Evolutionary conservation across 2,888 invertebrate species (phyloP).

Genomic region (Dinocampus coccinellae): DNA sequence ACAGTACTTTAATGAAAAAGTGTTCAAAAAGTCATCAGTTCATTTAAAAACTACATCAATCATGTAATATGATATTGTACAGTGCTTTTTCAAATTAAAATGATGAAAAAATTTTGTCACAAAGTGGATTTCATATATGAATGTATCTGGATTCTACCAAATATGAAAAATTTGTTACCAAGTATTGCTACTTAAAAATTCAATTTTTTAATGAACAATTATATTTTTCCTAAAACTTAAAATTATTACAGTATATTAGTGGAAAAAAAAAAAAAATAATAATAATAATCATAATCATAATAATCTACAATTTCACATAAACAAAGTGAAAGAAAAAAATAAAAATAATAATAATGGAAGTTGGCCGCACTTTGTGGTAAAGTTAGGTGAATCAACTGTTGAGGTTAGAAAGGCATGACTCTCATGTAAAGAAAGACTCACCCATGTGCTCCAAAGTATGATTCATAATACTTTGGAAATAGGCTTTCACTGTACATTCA

Average conservation of each 20-base stretch:
- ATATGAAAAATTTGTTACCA: no score
- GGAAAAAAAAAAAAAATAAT: no score
- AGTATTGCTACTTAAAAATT: no score
- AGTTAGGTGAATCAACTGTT: conserved; percentile 16
- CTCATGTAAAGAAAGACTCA: conserved; percentile 29
- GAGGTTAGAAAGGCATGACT: conserved; percentile 29
- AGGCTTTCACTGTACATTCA: neutral
- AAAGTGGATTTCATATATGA: no score
- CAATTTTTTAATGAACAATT: no score
- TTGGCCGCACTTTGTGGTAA: neutral
- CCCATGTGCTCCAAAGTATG: conserved; percentile 12
- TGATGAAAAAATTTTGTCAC: no score
- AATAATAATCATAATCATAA: no score
- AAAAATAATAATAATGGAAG: neutral
- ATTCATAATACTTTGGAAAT: neutral
- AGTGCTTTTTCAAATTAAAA: neutral
- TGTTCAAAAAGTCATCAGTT: neutral
- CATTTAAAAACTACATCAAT: neutral
- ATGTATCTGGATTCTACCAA: no score
- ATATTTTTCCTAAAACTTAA: no score
- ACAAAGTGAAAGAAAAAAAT: neutral
- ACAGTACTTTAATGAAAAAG: no score
- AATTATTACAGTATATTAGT: no score
- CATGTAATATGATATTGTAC: neutral
- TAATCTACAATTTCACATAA: no score